These are phyloP conservation scores for Gonocerus acuteangulatus DNA, from an alignment of 2,888 invertebrate species.

Conservation along the genomic window DNA sequence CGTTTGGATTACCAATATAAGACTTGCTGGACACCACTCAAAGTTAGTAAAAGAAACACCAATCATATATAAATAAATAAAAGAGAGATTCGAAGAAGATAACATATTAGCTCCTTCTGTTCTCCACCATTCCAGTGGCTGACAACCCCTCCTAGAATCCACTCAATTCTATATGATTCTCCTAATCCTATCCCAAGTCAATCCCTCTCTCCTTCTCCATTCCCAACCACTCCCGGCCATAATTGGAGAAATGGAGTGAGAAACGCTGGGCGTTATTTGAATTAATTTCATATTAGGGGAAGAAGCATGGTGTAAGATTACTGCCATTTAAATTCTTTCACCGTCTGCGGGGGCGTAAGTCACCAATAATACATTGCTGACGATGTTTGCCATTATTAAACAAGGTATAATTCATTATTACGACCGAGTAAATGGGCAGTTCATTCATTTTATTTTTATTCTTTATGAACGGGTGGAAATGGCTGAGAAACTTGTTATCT, in stretches of 20 bases:
- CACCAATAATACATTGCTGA: slow-evolving; percentile 7
- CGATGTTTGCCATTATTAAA: slow-evolving; percentile 9
- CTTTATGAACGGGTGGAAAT: background rate
- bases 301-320: slow-evolving; percentile 17
- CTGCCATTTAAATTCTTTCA: slow-evolving; percentile 12
- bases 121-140: too few relatives aligned
- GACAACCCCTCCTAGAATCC: too few relatives aligned
- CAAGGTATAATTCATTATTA: slow-evolving; percentile 19
- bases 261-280: background rate
- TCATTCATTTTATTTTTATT: background rate
- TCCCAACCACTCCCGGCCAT: too few relatives aligned
- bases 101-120: too few relatives aligned
- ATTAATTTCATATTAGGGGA: slow-evolving; percentile 20
- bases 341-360: background rate
- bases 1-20: too few relatives aligned
- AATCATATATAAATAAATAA: too few relatives aligned
- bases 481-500: background rate
- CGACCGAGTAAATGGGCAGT: background rate
- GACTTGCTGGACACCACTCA: too few relatives aligned
- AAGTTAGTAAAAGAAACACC: too few relatives aligned
- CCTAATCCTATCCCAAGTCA: too few relatives aligned
- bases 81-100: too few relatives aligned
- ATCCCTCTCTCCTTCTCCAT: too few relatives aligned
- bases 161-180: too few relatives aligned
- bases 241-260: background rate